A percentile compares a stretch with the other conserved stretches of the same genome.
Evolutionary conservation across 2,888 invertebrate species (phyloP).

Genomic region (Heliconius cydno): DNA sequence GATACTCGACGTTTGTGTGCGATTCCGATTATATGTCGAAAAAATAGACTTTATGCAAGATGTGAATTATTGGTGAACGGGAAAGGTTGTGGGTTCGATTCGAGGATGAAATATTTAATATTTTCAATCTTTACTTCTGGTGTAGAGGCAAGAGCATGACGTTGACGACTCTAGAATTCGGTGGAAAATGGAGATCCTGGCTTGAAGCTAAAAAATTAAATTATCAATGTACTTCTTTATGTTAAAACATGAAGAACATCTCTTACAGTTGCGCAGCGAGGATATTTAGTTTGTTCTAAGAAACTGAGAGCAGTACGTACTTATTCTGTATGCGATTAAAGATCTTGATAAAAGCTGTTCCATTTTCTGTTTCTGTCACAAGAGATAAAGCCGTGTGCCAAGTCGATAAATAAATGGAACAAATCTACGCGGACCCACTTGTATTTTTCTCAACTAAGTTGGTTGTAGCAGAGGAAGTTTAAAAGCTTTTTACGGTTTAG

Average conservation of each 20-base stretch:
- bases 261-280: background rate
- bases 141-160: too few relatives aligned
- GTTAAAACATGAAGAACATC: too few relatives aligned
- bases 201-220: too few relatives aligned
- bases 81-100: too few relatives aligned
- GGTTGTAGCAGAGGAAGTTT: conserved; percentile 32
- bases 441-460: conserved; percentile 40
- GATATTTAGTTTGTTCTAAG: background rate
- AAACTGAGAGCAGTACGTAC: conserved; percentile 6
- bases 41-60: background rate
- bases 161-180: too few relatives aligned
- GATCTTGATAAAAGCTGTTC: conserved; percentile 39
- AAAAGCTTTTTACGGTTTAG: conserved; percentile 7
- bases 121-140: too few relatives aligned
- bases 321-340: conserved; percentile 40
- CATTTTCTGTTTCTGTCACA: conserved; percentile 44
- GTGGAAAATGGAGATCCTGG: too few relatives aligned
- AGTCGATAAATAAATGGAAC: conserved; percentile 44
- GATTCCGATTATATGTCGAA: too few relatives aligned
- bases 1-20: background rate
- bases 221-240: too few relatives aligned
- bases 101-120: too few relatives aligned
- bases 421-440: conserved; percentile 41
- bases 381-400: conserved; percentile 42
- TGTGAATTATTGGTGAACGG: too few relatives aligned